Conservation (phyloP, 1,140 invertebrate genomes). For the Leptoteleia sp. region DNA sequence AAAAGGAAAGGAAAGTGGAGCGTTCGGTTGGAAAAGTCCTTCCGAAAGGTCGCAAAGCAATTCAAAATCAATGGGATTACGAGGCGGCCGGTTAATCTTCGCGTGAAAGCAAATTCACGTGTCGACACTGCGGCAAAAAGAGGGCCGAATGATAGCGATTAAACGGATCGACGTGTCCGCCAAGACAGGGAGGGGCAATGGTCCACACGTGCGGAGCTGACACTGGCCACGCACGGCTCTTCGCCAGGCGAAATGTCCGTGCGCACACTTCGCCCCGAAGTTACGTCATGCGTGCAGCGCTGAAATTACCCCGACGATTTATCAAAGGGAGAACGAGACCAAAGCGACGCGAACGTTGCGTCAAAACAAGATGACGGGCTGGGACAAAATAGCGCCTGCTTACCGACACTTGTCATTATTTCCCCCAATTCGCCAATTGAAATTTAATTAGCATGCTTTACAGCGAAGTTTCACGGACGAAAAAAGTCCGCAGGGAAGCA, state of each 20-base stretch:
- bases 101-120: constrained; percentile 1
- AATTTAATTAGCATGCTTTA: constrained; percentile 40
- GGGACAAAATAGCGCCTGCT: no score
- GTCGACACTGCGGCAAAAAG: constrained; percentile 25
- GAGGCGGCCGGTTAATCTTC: background rate
- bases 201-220: constrained; percentile 34
- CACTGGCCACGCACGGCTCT: constrained; percentile 24
- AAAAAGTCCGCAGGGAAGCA: constrained; percentile 58
- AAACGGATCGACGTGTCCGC: constrained; percentile 2
- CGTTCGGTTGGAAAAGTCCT: no score
- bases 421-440: constrained; percentile 4
- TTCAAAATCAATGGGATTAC: no score
- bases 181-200: constrained; percentile 1
- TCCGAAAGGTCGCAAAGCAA: no score
- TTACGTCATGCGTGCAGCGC: constrained; percentile 44
- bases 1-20: no score
- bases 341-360: constrained; percentile 35
- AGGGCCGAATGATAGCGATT: constrained; percentile 1
- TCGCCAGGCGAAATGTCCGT: constrained; percentile 9
- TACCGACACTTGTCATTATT: constrained; percentile 3
- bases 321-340: constrained; percentile 2
- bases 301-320: constrained; percentile 30
- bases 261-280: constrained; percentile 1
- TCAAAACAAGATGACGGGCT: no score
- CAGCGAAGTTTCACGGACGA: constrained; percentile 5